Base-by-base conservation (phyloP, 2,888 invertebrate species). In the Margaritifera margaritifera region DNA sequence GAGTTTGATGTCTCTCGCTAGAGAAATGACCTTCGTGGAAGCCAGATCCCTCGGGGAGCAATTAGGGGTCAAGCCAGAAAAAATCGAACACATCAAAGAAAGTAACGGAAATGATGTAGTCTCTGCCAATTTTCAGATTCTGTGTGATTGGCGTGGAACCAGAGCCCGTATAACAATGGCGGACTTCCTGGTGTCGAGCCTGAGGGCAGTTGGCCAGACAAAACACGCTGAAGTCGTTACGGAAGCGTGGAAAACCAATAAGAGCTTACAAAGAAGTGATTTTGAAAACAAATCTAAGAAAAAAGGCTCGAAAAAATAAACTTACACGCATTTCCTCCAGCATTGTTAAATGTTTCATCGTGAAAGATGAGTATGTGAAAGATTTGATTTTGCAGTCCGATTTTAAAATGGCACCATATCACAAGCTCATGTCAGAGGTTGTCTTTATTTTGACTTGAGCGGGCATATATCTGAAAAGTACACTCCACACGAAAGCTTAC, bases 91-190 rank as follows among this genome's bases (percentile, higher is more conserved):
- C 57, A 72, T 78, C 19, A 68, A 67, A 31, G 77, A 78, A 15
- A 63, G 67, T 2, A 59, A 61, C 4, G 79, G 79, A 20, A 75
- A 71, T n/a, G 75, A 80, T 53, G 71, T 56, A 3, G 74, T 77
- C 0, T 66, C 68, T n/a, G 74, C 73, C 6, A 80, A 79, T 58
- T 80, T 80, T 57, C 72, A 72, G 52, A 79, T 78, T 19, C 70
- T 80, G 22, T 80, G 80, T 52, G 70, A 71, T 25, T 80, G 80
- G 80, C 70, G 80, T 22, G 80, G 79, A 64, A 72, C 69, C 71
- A 74, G 67, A 51, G 72, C 77, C 15, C 64, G 79, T 8, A 61
- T 79, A 22, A 69, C 80, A 2, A 79, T 80, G 80, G 77, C 79
- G 0, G 80, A 80, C 61, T 80, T 79, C 54, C 70, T 80, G 19